Percentiles rank a stretch among this genome's conserved stretches.
Conservation (phyloP, 2,888 invertebrate genomes). For the Clivina fossor region DNA sequence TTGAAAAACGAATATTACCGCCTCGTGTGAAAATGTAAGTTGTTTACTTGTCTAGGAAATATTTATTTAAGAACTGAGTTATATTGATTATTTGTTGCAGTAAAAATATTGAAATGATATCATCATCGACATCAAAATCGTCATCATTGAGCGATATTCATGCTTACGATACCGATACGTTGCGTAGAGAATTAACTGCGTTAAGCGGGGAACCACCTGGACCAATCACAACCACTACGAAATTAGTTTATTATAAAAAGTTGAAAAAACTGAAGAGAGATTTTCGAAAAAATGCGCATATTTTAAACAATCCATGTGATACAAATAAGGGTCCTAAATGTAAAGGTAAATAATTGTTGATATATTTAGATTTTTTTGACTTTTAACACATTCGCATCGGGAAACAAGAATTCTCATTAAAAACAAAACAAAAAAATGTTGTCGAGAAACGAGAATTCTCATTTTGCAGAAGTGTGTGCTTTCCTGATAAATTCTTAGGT, state of each 20-base stretch:
- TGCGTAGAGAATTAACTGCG: slow-evolving; percentile 64
- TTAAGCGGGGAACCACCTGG: slow-evolving; percentile 76
- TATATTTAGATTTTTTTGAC: slow-evolving; percentile 28
- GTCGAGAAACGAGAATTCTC: no score
- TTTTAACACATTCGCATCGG: no score
- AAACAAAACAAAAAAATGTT: no score
- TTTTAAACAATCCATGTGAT: no score
- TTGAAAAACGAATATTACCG: slow-evolving; percentile 70
- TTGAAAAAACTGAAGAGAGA: slow-evolving; percentile 66
- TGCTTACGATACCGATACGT: slow-evolving; percentile 67
- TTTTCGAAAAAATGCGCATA: no score
- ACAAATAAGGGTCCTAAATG: slow-evolving; percentile 26
- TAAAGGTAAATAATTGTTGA: slow-evolving; percentile 42
- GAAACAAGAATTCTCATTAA: no score
- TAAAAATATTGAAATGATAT: slow-evolving; percentile 19
- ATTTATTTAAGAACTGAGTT: neutral
- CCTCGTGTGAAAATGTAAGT: slow-evolving; percentile 61
- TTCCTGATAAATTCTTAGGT: no score
- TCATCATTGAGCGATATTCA: slow-evolving; percentile 60
- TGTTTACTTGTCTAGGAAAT: slow-evolving; percentile 13
- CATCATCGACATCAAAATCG: slow-evolving; percentile 42
- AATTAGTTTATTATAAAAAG: slow-evolving; percentile 74
- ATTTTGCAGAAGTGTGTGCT: no score
- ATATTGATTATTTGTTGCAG: slow-evolving; percentile 12
- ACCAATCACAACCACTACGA: slow-evolving; percentile 77